Percentiles rank a stretch among this genome's conserved stretches.
Conservation (phyloP, 2,888 invertebrate species). For the Arctia plantaginis region DNA sequence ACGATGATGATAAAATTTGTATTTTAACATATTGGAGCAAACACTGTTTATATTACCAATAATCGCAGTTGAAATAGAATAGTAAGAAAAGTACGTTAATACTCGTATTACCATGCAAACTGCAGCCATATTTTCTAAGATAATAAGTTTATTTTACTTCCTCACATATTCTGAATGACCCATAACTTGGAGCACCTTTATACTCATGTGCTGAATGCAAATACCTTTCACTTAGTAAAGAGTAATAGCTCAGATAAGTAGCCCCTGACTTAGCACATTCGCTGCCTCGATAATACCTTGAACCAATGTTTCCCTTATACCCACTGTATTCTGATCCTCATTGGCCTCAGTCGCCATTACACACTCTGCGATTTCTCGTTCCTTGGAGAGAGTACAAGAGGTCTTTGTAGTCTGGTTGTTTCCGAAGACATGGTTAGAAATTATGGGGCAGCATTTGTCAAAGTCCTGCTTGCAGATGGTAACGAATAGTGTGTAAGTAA, state of each 20-base stretch:
- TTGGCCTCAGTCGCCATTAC: slow-evolving; percentile 32
- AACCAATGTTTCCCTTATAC: slow-evolving; percentile 66
- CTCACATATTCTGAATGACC: slow-evolving; percentile 26
- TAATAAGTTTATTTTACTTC: slow-evolving; percentile 47
- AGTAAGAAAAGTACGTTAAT: slow-evolving; percentile 34
- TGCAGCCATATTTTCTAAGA: slow-evolving; percentile 15
- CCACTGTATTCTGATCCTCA: slow-evolving; percentile 59
- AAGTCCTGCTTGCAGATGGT: slow-evolving; percentile 71
- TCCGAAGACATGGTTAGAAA: slow-evolving; percentile 64
- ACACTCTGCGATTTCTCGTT: slow-evolving; percentile 31
- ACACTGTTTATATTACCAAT: too few relatives aligned
- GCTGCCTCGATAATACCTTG: slow-evolving; percentile 68
- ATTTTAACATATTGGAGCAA: too few relatives aligned
- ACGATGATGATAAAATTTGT: too few relatives aligned
- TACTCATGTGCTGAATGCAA: slow-evolving; percentile 63
- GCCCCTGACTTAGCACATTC: slow-evolving; percentile 79
- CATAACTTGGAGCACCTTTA: slow-evolving; percentile 43
- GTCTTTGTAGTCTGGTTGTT: slow-evolving; percentile 54
- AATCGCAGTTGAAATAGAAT: slow-evolving; percentile 22
- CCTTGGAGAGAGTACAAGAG: slow-evolving; percentile 42
- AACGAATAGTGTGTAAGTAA: slow-evolving; percentile 48
- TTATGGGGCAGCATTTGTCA: slow-evolving; percentile 78
- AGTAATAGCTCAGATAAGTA: slow-evolving; percentile 77
- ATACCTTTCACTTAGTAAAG: slow-evolving; percentile 72
- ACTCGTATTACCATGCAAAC: slow-evolving; percentile 28